These are phyloP conservation scores for Diadegma fenestrale DNA, from an alignment of 2,888 invertebrate species.

Conservation along the genomic window DNA sequence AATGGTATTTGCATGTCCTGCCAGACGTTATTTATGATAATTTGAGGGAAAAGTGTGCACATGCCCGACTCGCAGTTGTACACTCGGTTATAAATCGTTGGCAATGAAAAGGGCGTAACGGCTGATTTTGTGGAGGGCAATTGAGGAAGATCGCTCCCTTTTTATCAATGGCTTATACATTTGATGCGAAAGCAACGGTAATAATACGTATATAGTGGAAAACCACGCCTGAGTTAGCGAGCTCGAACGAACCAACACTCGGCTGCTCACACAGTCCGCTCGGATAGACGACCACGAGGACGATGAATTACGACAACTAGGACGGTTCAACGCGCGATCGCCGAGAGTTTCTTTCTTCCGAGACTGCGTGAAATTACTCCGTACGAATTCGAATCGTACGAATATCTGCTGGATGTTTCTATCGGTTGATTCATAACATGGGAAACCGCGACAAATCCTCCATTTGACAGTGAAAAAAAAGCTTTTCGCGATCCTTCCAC, in stretches of 20 bases:
- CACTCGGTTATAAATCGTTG: not conserved
- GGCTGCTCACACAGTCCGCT: too few relatives aligned
- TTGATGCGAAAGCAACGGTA: constrained; percentile 59
- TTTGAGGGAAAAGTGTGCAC: constrained; percentile 65
- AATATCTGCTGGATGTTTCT: constrained; percentile 28
- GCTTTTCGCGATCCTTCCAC: not conserved
- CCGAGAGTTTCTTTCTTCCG: constrained; percentile 58
- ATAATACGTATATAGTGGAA: constrained; percentile 56
- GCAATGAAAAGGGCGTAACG: not conserved
- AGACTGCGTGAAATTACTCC: constrained; percentile 57
- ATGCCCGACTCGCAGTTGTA: constrained; percentile 38
- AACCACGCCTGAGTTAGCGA: constrained; percentile 66
- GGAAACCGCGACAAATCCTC: not conserved
- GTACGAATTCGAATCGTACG: constrained; percentile 49
- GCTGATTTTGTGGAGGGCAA: not conserved
- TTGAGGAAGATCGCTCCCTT: constrained; percentile 7
- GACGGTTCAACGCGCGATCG: constrained; percentile 59
- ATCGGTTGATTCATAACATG: constrained; percentile 10
- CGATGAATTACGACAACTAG: constrained; percentile 67
- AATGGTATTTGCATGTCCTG: constrained; percentile 17
- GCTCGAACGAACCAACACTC: constrained; percentile 33
- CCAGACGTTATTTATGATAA: constrained; percentile 64
- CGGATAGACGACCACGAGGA: constrained; percentile 32
- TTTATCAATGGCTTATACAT: not conserved
- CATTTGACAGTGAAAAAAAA: not conserved